Evolutionary conservation across 2,797 vertebrate genomes (phyloP), one percentile per base, ranked within the genome.

Genomic region (Chelon auratus): DNA sequence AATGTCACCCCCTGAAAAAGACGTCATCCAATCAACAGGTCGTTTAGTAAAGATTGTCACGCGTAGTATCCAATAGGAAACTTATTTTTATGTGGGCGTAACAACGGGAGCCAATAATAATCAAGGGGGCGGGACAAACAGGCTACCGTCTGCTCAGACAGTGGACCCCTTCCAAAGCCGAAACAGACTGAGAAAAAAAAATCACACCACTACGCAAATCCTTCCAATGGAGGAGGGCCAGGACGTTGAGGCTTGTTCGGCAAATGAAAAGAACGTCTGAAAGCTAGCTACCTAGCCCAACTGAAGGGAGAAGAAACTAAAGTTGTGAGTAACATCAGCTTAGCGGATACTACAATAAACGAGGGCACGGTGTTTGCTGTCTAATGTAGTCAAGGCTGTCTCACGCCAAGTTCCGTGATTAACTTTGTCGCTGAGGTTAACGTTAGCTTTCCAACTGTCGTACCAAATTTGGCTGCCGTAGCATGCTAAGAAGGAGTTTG

Each of bases 171-270:
- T 65, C 67, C 70, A 68, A 56, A 85, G 24, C 86, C 14, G 85
- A 90, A 82, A 85, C 83, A 81, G 81, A 86, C 55, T 5, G 60
- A 80, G 60, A 61, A 57, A 77, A 66, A 86, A 86, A 89, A 88
- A 89, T 89, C 86, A 82, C 86, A 91, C 72, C 87, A 81, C 81
- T 83, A 88, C 85, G 85, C 86, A 87, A 89, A 90, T 88, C 88
- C 90, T 91, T 87, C 89, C 87, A 74, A 91, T 90, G 92, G 90
- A 92, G 86, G 90, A 91, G 90, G 87, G 87, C 86, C 89, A 84
- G 88, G 78, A 92, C 83, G 81, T 43, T 59, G 81, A 80, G 64
- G 85, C 91, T 90, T 86, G 82, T 84, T 89, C 84, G 81, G 87
- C 89, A 81, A 88, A 88, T 87, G 82, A 91, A 59, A 87, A 91